Evolutionary conservation across 2,113 vertebrate genomes (phyloP), one percentile per base, ranked within the genome.

Genomic region (Thalassoma bifasciatum): DNA sequence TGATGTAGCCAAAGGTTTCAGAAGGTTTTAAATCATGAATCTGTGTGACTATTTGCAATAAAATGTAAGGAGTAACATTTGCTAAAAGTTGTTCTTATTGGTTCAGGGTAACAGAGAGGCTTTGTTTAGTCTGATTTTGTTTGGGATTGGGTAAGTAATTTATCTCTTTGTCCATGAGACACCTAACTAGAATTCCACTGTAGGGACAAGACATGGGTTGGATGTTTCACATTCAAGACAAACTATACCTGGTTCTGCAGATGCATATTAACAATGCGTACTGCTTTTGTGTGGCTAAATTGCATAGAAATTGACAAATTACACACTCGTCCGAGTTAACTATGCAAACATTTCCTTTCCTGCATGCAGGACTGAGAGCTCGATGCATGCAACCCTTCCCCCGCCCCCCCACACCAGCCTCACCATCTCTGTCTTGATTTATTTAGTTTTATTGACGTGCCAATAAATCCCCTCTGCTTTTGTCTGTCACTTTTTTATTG

Each of bases 401-500:
- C 36, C 59, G 2, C 54, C 30, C 30, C 3, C 30, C 30, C 6
- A 3, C 30, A 30, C 30, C 30, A 30, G 30, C 34, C n/a, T 51
- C 62, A 16, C 59, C 24, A 36, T 69, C n/a, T 68, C 67, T 44
- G 44, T 26, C 56, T 51, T 73, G 60, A 79, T 90, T 82, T 69
- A 86, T 82, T 72, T 72, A 11, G 30, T 77, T 87, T 70, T 71
- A 86, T 54, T 76, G 81, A 73, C 17, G 12, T 60, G 38, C 58
- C 58, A 51, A 72, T 85, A 83, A 83, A 89, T 81, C 75, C 71
- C 66, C 52, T 24, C 46, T 70, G 37, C 49, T 59, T 79, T 87
- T 81, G 36, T 78, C 57, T 81, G 44, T 74, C 64, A 63, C 40
- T 62, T 53, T 67, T 58, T 82, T 78, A 76, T 83, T 59, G 84